These are phyloP conservation scores for Muntiacus muntjak DNA, from an alignment of 2,113 vertebrate species.

Conservation along the genomic window DNA sequence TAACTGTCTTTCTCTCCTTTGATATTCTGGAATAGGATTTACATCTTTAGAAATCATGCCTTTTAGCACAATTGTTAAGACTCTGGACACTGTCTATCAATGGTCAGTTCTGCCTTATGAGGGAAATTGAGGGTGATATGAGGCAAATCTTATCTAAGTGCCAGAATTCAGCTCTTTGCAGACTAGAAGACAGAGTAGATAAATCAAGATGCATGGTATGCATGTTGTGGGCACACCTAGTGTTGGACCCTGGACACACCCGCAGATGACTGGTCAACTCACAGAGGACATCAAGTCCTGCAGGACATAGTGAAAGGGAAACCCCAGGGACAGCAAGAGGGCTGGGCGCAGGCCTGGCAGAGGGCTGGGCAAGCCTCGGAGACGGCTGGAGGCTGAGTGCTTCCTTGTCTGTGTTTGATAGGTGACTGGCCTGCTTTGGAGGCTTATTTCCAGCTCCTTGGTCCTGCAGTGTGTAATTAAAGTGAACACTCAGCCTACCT, in stretches of 20 bases:
- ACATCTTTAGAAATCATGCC: neutral
- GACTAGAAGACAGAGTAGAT: neutral
- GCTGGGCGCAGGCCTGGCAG: neutral
- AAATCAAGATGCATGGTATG: neutral
- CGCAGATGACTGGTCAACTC: neutral
- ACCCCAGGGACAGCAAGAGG: neutral
- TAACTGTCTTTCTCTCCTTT: neutral
- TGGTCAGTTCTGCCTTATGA: neutral
- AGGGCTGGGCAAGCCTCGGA: neutral
- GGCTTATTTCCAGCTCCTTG: neutral
- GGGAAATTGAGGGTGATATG: neutral
- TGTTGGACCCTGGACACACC: neutral
- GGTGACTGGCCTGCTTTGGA: neutral
- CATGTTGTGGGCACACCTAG: fast-evolving
- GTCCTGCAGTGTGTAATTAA: neutral
- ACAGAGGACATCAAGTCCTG: neutral
- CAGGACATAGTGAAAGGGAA: neutral
- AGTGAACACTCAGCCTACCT: neutral
- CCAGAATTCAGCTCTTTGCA: neutral
- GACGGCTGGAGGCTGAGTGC: neutral
- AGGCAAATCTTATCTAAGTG: neutral
- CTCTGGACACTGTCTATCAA: neutral
- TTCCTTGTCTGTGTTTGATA: constrained; percentile 28
- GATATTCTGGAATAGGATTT: neutral
- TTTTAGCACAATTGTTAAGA: neutral